Conservation (phyloP, 2,113 vertebrate species). For the Hiodon alosoides region DNA sequence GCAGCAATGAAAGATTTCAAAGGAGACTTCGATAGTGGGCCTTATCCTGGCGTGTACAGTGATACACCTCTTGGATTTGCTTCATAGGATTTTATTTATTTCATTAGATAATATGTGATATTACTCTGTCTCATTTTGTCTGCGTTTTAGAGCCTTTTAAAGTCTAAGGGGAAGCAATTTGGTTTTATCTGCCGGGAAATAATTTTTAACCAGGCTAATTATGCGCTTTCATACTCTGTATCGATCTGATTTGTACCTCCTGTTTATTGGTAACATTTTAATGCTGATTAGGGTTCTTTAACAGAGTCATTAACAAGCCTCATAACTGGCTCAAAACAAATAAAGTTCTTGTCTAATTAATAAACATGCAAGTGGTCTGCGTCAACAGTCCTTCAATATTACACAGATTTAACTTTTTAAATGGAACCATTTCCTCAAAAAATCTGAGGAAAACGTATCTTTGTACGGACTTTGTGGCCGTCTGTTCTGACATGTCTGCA, state of each 20-base stretch:
- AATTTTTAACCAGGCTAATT: constrained; percentile 4
- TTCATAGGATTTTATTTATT: not conserved
- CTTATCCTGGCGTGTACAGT: not conserved
- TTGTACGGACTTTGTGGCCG: too few relatives aligned
- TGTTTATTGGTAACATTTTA: not conserved
- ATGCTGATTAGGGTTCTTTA: not conserved
- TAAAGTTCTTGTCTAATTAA: not conserved
- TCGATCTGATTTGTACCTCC: not conserved
- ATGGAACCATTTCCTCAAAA: not conserved
- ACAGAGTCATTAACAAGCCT: constrained; percentile 12
- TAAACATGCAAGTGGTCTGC: constrained; percentile 1
- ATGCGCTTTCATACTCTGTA: not conserved
- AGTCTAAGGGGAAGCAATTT: not conserved
- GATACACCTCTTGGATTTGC: not conserved
- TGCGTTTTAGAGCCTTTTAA: not conserved
- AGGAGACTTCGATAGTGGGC: too few relatives aligned
- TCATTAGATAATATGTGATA: not conserved
- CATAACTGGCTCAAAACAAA: constrained; percentile 13
- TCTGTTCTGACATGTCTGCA: too few relatives aligned
- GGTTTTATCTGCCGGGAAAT: not conserved
- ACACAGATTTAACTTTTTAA: constrained; percentile 5
- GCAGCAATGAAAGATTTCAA: too few relatives aligned
- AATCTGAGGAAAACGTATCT: too few relatives aligned
- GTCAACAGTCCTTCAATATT: constrained; percentile 5
- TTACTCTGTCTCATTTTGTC: not conserved